Base-by-base conservation (phyloP, 2,888 invertebrate species). In the Trissolcus japonicus region DNA sequence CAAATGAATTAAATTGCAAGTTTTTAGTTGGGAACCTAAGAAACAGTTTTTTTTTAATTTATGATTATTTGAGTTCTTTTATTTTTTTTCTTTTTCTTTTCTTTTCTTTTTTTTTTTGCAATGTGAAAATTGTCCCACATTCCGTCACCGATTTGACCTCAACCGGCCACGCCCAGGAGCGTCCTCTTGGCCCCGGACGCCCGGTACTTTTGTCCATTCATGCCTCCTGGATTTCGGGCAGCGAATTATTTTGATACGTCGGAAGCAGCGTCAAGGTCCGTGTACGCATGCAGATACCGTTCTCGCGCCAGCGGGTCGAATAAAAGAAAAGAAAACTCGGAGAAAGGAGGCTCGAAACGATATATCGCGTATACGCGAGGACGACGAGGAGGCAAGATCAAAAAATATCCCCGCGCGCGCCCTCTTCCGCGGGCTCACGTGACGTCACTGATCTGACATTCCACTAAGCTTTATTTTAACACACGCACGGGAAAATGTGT, bases 371-470 rank as follows among this genome's bases (percentile, higher is more conserved):
- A n/a, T n/a, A 48, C 55, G 73, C 73, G 73, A 74, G 66, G 73
- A 63, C 57, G 59, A 63, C 62, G 71, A 63, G 63, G 57, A 74
- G 56, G 61, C 74, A 56, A 67, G 51, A 62, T 74, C 74, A 62
- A 74, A 74, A 67, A 62, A 67, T 62, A 79, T 76, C 78, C 76
- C 65, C 41, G 40, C 54, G 60, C 43, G 41, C 54, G 60, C 67
- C 74, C 75, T 76, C 78, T 75, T 79, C 78, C 72, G 78, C 69
- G 67, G 66, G 63, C 79, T 67, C 80, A 67, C 67, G 80, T 84
- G 84, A 85, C 84, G 85, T 84, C 84, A 85, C 72, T 74, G 79
- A 80, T 82, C 81, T 78, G 83, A 82, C 84, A 84, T 85, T 83
- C 82, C 84, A 80, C 73, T 61, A 71, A 69, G 80, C 79, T 80